phyloP scores from a whole-genome alignment of 2,888 invertebrate genomes.

The Drosophila algonquin region DNA sequence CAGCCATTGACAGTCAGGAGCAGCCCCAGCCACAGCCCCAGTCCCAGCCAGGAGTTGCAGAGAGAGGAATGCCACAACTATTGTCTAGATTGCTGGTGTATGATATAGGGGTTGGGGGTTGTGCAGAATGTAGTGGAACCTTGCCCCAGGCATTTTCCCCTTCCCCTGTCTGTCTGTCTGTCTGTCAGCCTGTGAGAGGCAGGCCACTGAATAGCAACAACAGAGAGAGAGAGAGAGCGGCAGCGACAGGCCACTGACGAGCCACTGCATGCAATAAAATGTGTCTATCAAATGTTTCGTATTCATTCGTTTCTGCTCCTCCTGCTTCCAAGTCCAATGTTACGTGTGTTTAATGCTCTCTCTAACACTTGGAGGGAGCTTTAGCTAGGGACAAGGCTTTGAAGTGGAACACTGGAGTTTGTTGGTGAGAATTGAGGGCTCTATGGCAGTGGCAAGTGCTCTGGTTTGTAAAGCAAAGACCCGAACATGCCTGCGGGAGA shows the following conservation, averaged over 20 bases:
- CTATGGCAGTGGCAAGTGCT: no score
- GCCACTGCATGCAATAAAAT: slow-evolving; percentile 71
- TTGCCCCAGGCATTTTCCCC: slow-evolving; percentile 34
- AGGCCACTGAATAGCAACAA: slow-evolving; percentile 35
- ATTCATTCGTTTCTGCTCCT: slow-evolving; percentile 32
- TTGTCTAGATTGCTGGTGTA: slow-evolving; percentile 62
- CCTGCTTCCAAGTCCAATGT: slow-evolving; percentile 1
- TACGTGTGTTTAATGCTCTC: slow-evolving; percentile 32
- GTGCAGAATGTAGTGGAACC: slow-evolving; percentile 17
- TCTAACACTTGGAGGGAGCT: not conserved
- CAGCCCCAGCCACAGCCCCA: not conserved
- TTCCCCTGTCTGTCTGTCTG: not conserved
- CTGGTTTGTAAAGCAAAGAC: no score
- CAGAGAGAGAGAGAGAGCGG: slow-evolving; percentile 20
- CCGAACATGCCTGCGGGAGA: no score
- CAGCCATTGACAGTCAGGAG: slow-evolving; percentile 65
- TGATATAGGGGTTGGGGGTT: slow-evolving; percentile 6
- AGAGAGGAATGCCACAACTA: slow-evolving; percentile 46
- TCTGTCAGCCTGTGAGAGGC: no score
- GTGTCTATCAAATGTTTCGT: slow-evolving; percentile 71
- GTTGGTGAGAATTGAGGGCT: no score
- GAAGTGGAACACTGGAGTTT: no score
- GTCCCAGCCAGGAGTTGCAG: not conserved
- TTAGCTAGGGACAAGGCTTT: not conserved
- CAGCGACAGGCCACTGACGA: slow-evolving; percentile 46